Evolutionary conservation across 1,140 invertebrate species (phyloP).

Genomic region (Schlechtendalia chinensis): DNA sequence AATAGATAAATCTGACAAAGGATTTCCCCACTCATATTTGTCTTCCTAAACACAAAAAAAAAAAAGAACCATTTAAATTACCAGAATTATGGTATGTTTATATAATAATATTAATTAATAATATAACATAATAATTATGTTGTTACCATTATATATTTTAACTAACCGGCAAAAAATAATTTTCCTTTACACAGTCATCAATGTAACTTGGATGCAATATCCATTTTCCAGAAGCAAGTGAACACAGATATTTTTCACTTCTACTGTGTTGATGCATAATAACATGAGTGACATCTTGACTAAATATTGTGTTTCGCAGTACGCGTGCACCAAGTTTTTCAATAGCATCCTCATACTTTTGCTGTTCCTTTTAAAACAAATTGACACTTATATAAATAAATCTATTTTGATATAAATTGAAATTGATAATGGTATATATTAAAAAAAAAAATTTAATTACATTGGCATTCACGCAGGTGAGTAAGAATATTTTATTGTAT

Average conservation of each 20-base stretch:
- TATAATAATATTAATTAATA: no score
- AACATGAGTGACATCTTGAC: slow-evolving; percentile 68
- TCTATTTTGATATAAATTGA: no score
- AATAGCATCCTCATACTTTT: slow-evolving; percentile 44
- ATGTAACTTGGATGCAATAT: slow-evolving; percentile 77
- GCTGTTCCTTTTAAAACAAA: slow-evolving; percentile 25
- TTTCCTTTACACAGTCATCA: slow-evolving; percentile 63
- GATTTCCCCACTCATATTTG: slow-evolving; percentile 74
- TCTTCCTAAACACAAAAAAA: slow-evolving; percentile 72
- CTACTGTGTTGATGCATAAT: slow-evolving; percentile 70
- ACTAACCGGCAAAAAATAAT: slow-evolving; percentile 68
- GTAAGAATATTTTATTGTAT: slow-evolving; percentile 31
- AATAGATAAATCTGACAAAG: slow-evolving; percentile 57
- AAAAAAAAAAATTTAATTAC: slow-evolving; percentile 17
- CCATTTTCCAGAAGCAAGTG: slow-evolving; percentile 84
- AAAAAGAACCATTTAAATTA: slow-evolving; percentile 50
- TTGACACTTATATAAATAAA: not conserved
- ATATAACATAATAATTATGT: no score
- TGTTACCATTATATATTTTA: slow-evolving; percentile 7
- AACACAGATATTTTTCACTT: slow-evolving; percentile 82
- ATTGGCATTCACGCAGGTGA: slow-evolving; percentile 22
- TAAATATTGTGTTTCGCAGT: not conserved
- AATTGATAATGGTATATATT: not conserved
- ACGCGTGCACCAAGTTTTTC: slow-evolving; percentile 43
- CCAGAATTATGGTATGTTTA: no score